Conservation (phyloP, 2,797 vertebrate species). For the Enteromius thamalakanensis region DNA sequence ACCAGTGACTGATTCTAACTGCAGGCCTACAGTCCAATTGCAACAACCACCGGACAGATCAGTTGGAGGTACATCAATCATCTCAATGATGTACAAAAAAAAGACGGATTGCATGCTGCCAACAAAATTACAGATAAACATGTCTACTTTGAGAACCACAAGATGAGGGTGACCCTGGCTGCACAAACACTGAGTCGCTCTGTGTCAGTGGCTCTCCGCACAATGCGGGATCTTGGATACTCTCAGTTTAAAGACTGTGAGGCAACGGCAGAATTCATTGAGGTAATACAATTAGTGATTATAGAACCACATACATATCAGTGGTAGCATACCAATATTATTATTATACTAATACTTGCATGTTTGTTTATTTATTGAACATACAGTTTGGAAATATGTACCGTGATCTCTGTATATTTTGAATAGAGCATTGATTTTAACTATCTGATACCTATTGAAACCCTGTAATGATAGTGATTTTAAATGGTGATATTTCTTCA, state of each 20-base stretch:
- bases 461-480: too few relatives aligned
- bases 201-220: conserved; percentile 7
- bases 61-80: not conserved
- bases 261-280: conserved; percentile 5
- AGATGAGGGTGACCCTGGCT: conserved; percentile 30
- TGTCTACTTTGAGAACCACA: conserved; percentile 16
- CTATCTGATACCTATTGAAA: too few relatives aligned
- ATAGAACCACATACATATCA: not conserved
- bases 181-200: conserved; percentile 15
- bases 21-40: conserved; percentile 8
- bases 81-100: not conserved
- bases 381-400: not conserved
- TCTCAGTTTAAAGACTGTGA: conserved; percentile 28
- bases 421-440: too few relatives aligned
- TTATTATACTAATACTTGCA: not conserved
- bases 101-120: conserved; percentile 7
- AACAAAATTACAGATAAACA: conserved; percentile 26
- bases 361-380: not conserved
- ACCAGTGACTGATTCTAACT: not conserved
- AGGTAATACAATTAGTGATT: conserved; percentile 16
- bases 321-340: not conserved
- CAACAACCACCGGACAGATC: not conserved
- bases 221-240: conserved; percentile 1
- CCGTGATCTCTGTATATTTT: not conserved
- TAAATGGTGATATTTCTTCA: conserved; percentile 19